A percentile compares a stretch with the other conserved stretches of the same genome.
phyloP scores from a whole-genome alignment of 2,888 invertebrate species.

The Ectobius pallidus region DNA sequence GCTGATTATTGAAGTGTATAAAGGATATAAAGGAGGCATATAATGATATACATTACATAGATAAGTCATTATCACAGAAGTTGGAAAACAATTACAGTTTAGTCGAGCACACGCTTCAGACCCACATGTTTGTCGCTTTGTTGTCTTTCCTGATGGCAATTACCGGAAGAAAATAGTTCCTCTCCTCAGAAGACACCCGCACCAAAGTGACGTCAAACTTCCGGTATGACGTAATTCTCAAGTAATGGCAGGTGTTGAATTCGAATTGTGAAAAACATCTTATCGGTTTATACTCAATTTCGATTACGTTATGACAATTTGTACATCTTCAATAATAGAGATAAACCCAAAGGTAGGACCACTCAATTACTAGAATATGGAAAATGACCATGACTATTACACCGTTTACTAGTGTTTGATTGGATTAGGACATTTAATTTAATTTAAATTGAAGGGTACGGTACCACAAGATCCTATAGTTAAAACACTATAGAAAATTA shows the following conservation, averaged over 20 bases:
- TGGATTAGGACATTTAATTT: no score
- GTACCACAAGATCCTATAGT: no score
- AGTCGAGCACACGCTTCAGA: background rate
- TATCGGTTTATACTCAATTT: no score
- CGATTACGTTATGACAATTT: background rate
- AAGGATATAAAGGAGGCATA: no score
- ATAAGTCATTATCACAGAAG: no score
- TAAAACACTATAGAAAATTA: no score
- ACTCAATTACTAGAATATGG: background rate
- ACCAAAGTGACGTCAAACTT: slow-evolving; percentile 1
- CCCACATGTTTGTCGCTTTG: background rate
- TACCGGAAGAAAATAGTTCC: slow-evolving; percentile 2
- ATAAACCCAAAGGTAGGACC: no score
- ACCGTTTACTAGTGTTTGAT: no score
- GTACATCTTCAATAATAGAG: background rate
- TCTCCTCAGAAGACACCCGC: background rate
- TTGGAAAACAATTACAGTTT: no score
- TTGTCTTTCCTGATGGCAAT: background rate
- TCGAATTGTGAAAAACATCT: background rate
- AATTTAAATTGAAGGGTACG: no score
- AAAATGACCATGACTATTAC: background rate
- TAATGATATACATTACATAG: no score
- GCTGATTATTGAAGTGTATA: no score
- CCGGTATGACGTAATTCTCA: slow-evolving; percentile 10
- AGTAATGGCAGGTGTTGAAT: background rate